Conservation (phyloP, 1,140 invertebrate genomes). For the Lucilia cuprina region DNA sequence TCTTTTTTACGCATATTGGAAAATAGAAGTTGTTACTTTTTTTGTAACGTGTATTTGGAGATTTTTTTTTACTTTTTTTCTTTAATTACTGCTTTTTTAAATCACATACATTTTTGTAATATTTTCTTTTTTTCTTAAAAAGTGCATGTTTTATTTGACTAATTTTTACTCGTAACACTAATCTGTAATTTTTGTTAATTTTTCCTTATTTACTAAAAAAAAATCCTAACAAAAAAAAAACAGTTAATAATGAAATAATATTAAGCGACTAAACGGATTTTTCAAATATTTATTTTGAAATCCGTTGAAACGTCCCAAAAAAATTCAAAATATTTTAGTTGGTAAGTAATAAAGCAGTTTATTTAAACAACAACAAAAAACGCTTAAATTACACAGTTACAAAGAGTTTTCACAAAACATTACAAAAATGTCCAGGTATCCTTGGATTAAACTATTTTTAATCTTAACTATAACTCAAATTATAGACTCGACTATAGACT, state of each 20-base stretch:
- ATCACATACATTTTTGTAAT: not conserved
- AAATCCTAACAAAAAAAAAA: constrained; percentile 13
- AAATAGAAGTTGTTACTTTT: not conserved
- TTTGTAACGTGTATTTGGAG: not conserved
- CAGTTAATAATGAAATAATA: constrained; percentile 33
- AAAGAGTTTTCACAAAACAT: no score
- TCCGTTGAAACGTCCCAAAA: constrained; percentile 29
- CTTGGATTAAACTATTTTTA: no score
- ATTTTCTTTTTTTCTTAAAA: not conserved
- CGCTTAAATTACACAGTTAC: no score
- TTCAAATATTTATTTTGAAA: constrained; percentile 29
- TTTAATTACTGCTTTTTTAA: not conserved
- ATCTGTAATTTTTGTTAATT: not conserved
- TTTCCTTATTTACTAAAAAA: not conserved
- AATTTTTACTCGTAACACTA: not conserved
- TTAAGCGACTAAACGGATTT: constrained; percentile 29
- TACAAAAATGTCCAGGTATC: no score
- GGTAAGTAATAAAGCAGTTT: not conserved
- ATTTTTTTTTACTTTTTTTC: not conserved
- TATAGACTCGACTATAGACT: no score
- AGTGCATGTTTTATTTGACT: constrained; percentile 23
- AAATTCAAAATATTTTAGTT: constrained; percentile 29
- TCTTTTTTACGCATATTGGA: not conserved
- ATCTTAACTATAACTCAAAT: no score
- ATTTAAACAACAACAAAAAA: no score